Conservation (phyloP, 2,888 invertebrate genomes). For the Idaea aversata region DNA sequence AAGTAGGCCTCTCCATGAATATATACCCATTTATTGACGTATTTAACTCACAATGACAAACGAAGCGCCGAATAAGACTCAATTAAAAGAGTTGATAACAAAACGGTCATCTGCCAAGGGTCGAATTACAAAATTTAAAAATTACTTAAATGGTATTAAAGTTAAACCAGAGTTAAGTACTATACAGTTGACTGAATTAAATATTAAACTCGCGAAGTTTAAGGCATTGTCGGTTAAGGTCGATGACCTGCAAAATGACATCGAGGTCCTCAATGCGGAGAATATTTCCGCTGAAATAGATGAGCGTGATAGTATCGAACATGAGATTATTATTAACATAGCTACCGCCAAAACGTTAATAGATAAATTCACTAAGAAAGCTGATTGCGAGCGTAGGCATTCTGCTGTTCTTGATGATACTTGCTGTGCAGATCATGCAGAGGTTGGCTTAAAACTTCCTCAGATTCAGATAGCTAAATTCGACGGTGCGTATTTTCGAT, state of each 20-base stretch:
- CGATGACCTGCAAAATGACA: slow-evolving; percentile 18
- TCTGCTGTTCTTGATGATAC: not conserved
- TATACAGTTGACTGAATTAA: slow-evolving; percentile 9
- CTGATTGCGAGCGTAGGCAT: not conserved
- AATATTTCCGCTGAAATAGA: slow-evolving; percentile 5
- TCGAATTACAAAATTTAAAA: slow-evolving; percentile 19
- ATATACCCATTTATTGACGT: not conserved
- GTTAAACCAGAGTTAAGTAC: not conserved
- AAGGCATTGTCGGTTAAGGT: slow-evolving; percentile 11
- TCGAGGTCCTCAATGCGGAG: slow-evolving; percentile 5
- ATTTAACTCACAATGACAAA: not conserved
- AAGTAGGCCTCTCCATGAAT: too few relatives aligned
- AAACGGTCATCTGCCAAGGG: slow-evolving; percentile 10
- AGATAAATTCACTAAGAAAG: slow-evolving; percentile 2
- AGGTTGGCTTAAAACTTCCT: slow-evolving; percentile 15
- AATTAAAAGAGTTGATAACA: not conserved
- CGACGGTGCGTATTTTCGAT: slow-evolving; percentile 24
- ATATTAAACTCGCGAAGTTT: slow-evolving; percentile 10
- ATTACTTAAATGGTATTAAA: slow-evolving; percentile 9
- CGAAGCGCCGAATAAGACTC: not conserved
- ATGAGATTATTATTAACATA: slow-evolving; percentile 4
- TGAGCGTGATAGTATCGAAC: slow-evolving; percentile 6
- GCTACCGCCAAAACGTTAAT: slow-evolving; percentile 4
- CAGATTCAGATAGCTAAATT: slow-evolving; percentile 23
- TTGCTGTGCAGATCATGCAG: slow-evolving; percentile 3